phyloP scores from a whole-genome alignment of 1,140 invertebrate species.

The Caerostris extrusa region DNA sequence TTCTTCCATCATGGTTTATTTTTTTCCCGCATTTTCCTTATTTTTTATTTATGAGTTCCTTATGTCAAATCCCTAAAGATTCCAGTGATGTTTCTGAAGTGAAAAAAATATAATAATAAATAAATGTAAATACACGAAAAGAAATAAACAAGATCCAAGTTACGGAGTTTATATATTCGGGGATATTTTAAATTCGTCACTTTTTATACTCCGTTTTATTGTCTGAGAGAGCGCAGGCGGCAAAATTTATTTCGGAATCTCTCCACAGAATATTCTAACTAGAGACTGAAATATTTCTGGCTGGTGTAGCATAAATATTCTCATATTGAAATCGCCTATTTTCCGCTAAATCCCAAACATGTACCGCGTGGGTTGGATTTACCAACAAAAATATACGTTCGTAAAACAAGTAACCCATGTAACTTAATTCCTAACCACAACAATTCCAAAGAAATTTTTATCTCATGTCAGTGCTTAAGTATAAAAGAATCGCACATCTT shows the following conservation, averaged over 20 bases:
- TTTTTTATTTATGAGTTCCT: slow-evolving; percentile 43
- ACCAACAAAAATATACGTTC: not conserved
- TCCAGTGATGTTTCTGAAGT: not conserved
- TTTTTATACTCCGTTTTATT: not conserved
- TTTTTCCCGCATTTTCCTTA: not conserved
- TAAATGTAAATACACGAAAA: not conserved
- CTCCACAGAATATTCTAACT: not conserved
- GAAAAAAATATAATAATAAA: not conserved
- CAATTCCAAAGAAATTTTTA: too few species aligned
- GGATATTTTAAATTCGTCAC: not conserved
- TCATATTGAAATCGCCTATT: not conserved
- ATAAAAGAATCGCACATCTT: too few species aligned
- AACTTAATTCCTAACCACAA: too few species aligned
- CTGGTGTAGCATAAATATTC: not conserved
- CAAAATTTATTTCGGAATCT: slow-evolving; percentile 11
- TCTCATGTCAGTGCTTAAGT: too few species aligned
- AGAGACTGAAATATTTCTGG: too few species aligned
- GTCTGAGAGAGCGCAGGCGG: slow-evolving; percentile 6
- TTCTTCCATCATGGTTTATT: not conserved
- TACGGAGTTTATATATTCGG: slow-evolving; percentile 16
- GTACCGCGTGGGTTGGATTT: not conserved
- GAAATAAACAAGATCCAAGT: not conserved
- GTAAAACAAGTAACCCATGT: too few species aligned
- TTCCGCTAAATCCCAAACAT: not conserved
- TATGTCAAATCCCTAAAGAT: slow-evolving; percentile 36